Percentiles rank a stretch among this genome's conserved stretches.
Conservation (phyloP, 2,888 invertebrate genomes). For the Sycophila texana region DNA sequence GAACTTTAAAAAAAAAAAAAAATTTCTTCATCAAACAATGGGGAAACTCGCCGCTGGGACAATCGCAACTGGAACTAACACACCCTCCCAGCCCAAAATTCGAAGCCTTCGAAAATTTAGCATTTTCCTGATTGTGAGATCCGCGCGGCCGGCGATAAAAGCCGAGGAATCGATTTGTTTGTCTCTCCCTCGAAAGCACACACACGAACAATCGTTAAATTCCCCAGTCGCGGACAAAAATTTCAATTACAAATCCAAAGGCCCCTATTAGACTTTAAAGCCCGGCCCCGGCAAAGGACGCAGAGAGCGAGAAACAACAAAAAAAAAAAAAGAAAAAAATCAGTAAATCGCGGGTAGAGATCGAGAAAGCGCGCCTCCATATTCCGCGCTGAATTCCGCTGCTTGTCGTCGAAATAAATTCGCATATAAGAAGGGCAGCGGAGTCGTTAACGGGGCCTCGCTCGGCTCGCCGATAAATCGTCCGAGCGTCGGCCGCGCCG, state of each 20-base stretch:
- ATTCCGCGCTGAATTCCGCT: slow-evolving; percentile 20
- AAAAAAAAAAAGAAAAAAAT: not conserved
- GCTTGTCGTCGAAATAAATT: slow-evolving; percentile 38
- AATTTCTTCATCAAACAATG: too few species aligned
- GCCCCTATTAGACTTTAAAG: slow-evolving; percentile 28
- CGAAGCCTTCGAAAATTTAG: too few species aligned
- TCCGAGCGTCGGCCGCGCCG: slow-evolving; percentile 14
- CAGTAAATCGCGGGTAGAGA: not conserved
- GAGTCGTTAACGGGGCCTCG: slow-evolving; percentile 44
- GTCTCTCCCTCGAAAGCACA: not conserved
- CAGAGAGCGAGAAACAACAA: not conserved
- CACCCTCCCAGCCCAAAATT: too few species aligned
- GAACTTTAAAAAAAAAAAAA: too few species aligned
- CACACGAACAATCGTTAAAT: not conserved
- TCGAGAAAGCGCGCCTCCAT: not conserved
- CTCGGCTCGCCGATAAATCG: slow-evolving; percentile 39
- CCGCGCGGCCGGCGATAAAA: not conserved
- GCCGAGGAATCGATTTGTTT: slow-evolving; percentile 17
- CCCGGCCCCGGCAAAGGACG: not conserved
- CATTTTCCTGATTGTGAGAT: too few species aligned
- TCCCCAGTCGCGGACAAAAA: not conserved
- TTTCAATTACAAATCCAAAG: slow-evolving; percentile 39
- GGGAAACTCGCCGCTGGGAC: too few species aligned
- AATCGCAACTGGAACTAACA: too few species aligned
- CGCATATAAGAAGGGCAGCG: slow-evolving; percentile 26